phyloP scores from a whole-genome alignment of 1,140 invertebrate genomes.

The Plutomurus gul region DNA sequence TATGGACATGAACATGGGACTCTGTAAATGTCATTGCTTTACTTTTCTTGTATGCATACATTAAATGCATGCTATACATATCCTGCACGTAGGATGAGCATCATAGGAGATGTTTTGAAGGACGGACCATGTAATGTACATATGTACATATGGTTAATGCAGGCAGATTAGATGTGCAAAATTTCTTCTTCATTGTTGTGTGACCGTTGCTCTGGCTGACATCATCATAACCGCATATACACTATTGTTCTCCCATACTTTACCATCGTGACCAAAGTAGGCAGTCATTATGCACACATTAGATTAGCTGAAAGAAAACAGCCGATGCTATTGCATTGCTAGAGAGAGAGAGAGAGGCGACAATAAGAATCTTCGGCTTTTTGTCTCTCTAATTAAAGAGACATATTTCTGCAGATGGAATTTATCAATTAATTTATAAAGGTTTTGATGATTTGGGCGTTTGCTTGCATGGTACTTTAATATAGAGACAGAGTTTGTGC shows the following conservation, averaged over 20 bases:
- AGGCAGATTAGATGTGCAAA: no score
- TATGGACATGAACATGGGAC: neutral
- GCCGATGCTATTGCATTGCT: no score
- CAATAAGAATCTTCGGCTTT: slow-evolving; percentile 8
- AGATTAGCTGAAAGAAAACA: slow-evolving; percentile 3
- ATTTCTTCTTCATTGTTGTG: neutral
- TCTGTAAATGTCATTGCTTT: slow-evolving; percentile 24
- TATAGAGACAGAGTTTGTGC: no score
- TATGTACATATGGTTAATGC: neutral
- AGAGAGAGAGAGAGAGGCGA: no score
- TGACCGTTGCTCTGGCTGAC: no score
- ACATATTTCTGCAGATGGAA: neutral
- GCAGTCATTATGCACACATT: neutral
- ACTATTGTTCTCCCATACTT: no score
- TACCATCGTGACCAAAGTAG: no score
- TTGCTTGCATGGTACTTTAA: neutral
- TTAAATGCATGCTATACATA: neutral
- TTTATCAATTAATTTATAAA: slow-evolving; percentile 23
- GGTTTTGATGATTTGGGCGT: slow-evolving; percentile 9
- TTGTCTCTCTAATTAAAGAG: slow-evolving; percentile 15
- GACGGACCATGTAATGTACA: neutral
- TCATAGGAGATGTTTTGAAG: slow-evolving; percentile 8
- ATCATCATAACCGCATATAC: no score
- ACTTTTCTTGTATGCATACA: slow-evolving; percentile 19
- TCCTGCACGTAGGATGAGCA: no score